Percentiles rank a stretch among this genome's conserved stretches.
phyloP scores from a whole-genome alignment of 2,888 invertebrate genomes.

The Dynastes grantii region DNA sequence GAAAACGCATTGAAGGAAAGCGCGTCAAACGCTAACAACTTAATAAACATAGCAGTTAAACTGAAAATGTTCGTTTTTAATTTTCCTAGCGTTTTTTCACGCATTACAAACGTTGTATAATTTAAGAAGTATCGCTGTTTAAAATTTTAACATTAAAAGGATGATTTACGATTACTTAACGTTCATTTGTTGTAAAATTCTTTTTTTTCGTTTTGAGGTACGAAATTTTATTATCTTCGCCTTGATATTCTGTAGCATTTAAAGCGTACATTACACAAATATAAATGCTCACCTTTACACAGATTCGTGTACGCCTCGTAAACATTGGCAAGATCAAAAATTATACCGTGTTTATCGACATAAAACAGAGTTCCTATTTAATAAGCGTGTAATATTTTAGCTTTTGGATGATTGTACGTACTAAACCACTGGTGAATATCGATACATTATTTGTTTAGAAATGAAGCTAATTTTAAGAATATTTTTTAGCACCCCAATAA shows the following conservation, averaged over 20 bases:
- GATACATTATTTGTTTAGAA: too few species aligned
- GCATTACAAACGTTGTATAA: constrained; percentile 12
- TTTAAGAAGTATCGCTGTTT: constrained; percentile 23
- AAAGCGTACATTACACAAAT: constrained; percentile 6
- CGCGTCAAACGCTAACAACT: constrained; percentile 17
- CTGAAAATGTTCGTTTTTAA: not conserved
- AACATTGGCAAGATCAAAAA: constrained; percentile 23
- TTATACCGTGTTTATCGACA: constrained; percentile 1
- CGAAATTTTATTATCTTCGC: constrained; percentile 29
- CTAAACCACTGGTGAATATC: too few species aligned
- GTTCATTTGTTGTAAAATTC: constrained; percentile 29
- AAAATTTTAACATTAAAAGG: constrained; percentile 31
- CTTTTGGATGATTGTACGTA: too few species aligned
- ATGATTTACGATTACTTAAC: constrained; percentile 35
- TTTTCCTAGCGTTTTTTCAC: not conserved
- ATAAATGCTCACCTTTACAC: constrained; percentile 14
- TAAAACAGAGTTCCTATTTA: constrained; percentile 18
- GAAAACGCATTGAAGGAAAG: not conserved
- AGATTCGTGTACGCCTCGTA: not conserved
- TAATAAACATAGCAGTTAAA: constrained; percentile 15
- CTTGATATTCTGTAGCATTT: constrained; percentile 4
- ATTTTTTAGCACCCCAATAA: too few species aligned
- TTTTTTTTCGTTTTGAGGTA: constrained; percentile 21
- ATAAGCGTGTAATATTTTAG: too few species aligned
- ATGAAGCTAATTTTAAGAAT: too few species aligned